Conservation (phyloP, 2,797 vertebrate genomes). For the Gila robusta region DNA sequence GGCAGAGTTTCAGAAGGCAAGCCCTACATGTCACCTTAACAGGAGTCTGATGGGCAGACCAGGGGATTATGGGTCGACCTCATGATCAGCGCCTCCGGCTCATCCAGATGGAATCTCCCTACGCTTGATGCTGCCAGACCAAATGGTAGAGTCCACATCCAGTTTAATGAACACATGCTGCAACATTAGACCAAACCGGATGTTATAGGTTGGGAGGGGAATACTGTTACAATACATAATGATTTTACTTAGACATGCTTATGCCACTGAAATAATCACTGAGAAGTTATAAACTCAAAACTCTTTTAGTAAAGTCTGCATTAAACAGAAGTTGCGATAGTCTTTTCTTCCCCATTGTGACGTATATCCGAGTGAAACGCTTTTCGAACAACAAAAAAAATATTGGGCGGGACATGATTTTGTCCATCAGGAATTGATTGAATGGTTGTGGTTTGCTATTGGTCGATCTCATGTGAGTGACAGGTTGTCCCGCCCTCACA, state of each 20-base stretch:
- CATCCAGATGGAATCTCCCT: conserved; percentile 69
- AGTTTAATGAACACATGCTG: conserved; percentile 59
- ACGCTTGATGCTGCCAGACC: conserved; percentile 53
- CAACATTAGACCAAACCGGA: not conserved
- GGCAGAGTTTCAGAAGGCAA: conserved; percentile 71
- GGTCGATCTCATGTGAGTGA: not conserved
- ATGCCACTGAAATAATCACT: not conserved
- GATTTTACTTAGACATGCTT: not conserved
- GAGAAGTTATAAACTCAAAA: not conserved
- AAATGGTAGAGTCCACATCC: conserved; percentile 67
- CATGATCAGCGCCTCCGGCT: conserved; percentile 75
- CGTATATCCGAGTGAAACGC: not conserved
- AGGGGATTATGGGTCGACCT: conserved; percentile 85
- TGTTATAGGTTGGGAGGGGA: not conserved
- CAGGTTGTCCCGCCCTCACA: not conserved
- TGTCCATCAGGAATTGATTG: not conserved
- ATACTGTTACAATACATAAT: not conserved
- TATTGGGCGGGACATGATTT: not conserved
- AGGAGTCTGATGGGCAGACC: conserved; percentile 75
- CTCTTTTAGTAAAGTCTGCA: not conserved
- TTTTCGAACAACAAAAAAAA: not conserved
- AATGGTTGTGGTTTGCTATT: not conserved
- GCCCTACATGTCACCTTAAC: conserved; percentile 79
- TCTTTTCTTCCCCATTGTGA: not conserved
- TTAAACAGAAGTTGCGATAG: not conserved